Conservation (phyloP, 2,797 vertebrate genomes). For the Sphenodon punctatus region DNA sequence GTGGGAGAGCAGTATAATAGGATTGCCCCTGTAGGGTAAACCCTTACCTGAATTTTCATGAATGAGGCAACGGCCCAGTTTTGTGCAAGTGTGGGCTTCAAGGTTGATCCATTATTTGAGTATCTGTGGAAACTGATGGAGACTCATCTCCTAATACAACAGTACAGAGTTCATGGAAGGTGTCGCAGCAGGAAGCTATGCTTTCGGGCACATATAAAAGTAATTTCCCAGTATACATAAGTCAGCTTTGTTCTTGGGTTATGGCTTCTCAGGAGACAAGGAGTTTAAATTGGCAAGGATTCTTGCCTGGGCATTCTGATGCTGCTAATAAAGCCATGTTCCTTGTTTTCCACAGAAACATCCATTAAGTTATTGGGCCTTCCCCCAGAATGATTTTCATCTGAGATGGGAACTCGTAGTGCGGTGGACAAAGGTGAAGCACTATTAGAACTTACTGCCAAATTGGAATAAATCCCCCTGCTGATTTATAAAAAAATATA, state of each 20-base stretch:
- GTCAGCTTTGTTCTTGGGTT: background rate
- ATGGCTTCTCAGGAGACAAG: background rate
- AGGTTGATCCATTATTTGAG: background rate
- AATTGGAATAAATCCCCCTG: background rate
- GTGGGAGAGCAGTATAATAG: background rate
- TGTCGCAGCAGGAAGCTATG: background rate
- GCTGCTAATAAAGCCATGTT: background rate
- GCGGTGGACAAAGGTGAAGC: background rate
- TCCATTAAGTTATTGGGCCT: background rate
- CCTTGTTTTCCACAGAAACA: background rate
- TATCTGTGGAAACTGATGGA: background rate
- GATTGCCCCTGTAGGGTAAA: background rate
- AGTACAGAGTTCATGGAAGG: background rate
- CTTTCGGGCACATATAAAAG: background rate
- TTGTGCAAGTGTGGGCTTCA: background rate
- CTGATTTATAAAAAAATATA: background rate
- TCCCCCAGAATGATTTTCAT: background rate
- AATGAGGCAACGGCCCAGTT: background rate
- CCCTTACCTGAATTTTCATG: too few species aligned
- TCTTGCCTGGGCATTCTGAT: background rate
- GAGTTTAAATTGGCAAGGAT: background rate
- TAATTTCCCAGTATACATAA: background rate
- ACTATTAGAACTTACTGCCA: background rate
- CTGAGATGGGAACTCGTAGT: slow-evolving; percentile 8
- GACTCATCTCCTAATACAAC: background rate